Evolutionary conservation across 2,797 vertebrate species (phyloP), one percentile per base, ranked within the genome.

Genomic region (Notolabrus celidotus): DNA sequence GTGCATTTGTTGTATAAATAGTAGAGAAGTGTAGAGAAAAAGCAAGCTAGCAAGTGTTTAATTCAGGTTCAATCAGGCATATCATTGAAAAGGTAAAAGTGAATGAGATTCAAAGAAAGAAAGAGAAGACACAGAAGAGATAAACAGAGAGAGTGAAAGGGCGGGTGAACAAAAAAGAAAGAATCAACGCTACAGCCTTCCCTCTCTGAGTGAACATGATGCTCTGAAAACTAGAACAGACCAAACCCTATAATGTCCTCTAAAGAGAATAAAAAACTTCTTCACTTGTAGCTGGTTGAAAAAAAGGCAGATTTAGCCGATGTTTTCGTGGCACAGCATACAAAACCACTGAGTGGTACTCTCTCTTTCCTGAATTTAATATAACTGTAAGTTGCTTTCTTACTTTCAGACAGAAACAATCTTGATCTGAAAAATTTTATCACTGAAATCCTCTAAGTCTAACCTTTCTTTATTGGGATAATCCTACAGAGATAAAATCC

Each of bases 401-500:
- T 17, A 36, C 39, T 65, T 67, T 52, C 39, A 10, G 12, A 67
- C 64, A 34, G 55, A 79, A 47, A 9, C 47, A 22, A 16, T 77
- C 20, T 47, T 50, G 39, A 79, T 74, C 46, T 25, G 33, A 74
- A 74, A 53, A 60, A 55, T 79, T 84, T 87, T 58, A 82, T 84
- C 65, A 1, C 25, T 31, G 49, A 62, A 69, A 82, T 84, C 73
- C 71, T 75, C 70, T 77, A 64, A 11, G 61, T 78, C 69, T 84
- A 89, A 90, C 89, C 87, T 91, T 91, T 90, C 89, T 84, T 79
- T 86, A 74, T 56, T 54, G 81, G 71, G 81, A 84, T 87, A 87
- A 86, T 86, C 83, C 74, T 52, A 65, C 74, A 57, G 53, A 75
- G 80, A 91, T 88, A 23, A 84, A 83, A 89, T 88, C 86, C 79